A percentile compares a stretch with the other conserved stretches of the same genome.
Evolutionary conservation across 2,113 vertebrate genomes (phyloP).

Genomic region (Paralichthys olivaceus): DNA sequence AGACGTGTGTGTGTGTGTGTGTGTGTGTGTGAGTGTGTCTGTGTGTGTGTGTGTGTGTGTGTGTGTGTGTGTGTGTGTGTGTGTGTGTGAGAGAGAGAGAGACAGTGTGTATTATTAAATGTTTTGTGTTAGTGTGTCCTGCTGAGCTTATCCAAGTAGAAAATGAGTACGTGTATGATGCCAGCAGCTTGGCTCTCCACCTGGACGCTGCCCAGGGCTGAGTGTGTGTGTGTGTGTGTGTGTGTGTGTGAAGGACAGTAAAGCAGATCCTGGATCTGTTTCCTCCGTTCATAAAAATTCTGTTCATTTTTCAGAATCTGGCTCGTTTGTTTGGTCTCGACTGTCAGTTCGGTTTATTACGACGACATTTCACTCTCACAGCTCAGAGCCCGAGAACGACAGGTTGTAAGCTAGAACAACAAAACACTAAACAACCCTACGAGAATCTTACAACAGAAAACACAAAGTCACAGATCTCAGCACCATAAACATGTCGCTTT

Average conservation of each 20-base stretch:
- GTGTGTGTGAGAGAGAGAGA: not conserved
- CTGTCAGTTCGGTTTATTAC: too few relatives aligned
- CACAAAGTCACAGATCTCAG: too few relatives aligned
- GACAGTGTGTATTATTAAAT: slow-evolving; percentile 34
- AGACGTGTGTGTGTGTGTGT: slow-evolving; percentile 32
- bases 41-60: slow-evolving; percentile 18
- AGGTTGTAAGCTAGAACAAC: too few relatives aligned
- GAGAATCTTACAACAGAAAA: too few relatives aligned
- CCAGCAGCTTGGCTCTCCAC: slow-evolving; percentile 69
- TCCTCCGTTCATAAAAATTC: not conserved
- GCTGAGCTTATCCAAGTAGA: slow-evolving; percentile 73
- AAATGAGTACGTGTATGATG: slow-evolving; percentile 70
- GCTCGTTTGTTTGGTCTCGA: not conserved
- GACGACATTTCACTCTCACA: too few relatives aligned
- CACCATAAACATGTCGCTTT: too few relatives aligned
- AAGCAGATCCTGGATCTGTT: slow-evolving; percentile 32
- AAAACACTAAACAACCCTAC: too few relatives aligned
- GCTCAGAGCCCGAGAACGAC: too few relatives aligned
- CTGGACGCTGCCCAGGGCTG: slow-evolving; percentile 69
- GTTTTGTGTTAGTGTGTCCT: slow-evolving; percentile 46
- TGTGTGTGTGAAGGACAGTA: slow-evolving; percentile 39
- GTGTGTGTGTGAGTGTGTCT: slow-evolving; percentile 13
- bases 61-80: slow-evolving; percentile 22
- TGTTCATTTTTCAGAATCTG: not conserved
- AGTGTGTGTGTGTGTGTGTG: slow-evolving; percentile 20